These are phyloP conservation scores for Vireo griseus DNA, from an alignment of 2,797 vertebrate species.

Conservation along the genomic window DNA sequence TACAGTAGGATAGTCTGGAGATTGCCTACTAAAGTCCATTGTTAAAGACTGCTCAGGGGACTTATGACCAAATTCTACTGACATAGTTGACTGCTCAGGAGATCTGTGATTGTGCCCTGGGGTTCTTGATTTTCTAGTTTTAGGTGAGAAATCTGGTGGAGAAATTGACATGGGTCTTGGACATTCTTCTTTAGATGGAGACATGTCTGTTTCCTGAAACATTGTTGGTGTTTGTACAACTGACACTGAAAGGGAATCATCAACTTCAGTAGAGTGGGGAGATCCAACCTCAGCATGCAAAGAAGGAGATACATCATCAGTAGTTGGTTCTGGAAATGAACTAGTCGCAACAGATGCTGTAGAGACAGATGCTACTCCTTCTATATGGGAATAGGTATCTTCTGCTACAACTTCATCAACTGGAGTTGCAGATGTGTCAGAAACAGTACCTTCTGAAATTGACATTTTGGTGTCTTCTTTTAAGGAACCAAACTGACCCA, in stretches of 20 bases:
- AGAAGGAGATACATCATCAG: conserved; percentile 90
- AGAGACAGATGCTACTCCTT: conserved; percentile 89
- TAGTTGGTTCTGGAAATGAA: conserved; percentile 93
- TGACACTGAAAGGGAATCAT: conserved; percentile 96
- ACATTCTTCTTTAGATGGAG: conserved; percentile 91
- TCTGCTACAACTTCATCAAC: conserved; percentile 93
- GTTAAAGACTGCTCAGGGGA: conserved; percentile 90
- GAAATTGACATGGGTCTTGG: conserved; percentile 96
- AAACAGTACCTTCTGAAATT: conserved; percentile 95
- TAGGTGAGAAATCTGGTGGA: conserved; percentile 88
- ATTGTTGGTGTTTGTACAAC: conserved; percentile 93
- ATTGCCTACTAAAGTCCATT: conserved; percentile 90
- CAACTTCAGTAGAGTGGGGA: conserved; percentile 96
- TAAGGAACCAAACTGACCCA: conserved; percentile 78
- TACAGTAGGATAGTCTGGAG: conserved; percentile 81
- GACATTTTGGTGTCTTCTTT: conserved; percentile 99
- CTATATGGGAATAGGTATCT: conserved; percentile 93
- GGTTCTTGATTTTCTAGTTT: conserved; percentile 80
- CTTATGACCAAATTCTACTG: conserved; percentile 86
- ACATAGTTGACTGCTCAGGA: conserved; percentile 87
- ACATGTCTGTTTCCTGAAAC: conserved; percentile 91
- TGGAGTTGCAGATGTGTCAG: conserved; percentile 93
- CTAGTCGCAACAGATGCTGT: conserved; percentile 93
- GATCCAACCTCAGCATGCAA: conserved; percentile 96
- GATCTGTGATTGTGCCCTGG: conserved; percentile 82